Evolutionary conservation across 2,888 invertebrate species (phyloP).

Genomic region (Drepanosiphum platanoidis): DNA sequence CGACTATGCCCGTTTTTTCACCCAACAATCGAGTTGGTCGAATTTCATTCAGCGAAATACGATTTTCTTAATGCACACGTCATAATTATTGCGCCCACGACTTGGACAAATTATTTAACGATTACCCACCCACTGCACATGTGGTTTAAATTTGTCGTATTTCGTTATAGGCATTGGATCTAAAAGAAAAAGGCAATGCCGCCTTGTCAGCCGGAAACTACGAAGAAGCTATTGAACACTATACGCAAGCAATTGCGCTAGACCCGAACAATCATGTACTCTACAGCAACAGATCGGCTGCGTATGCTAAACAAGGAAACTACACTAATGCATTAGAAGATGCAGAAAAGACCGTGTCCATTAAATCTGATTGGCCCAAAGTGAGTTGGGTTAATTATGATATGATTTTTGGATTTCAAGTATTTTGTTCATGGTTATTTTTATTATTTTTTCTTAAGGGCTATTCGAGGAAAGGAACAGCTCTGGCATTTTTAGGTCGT

Average conservation of each 20-base stretch:
- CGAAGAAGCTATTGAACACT: constrained; percentile 81
- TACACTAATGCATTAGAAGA: constrained; percentile 82
- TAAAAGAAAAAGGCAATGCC: constrained; percentile 89
- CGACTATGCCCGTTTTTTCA: not conserved
- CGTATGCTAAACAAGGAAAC: constrained; percentile 82
- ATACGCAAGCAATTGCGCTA: constrained; percentile 82
- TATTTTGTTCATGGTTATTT: not conserved
- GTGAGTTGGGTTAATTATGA: constrained; percentile 63
- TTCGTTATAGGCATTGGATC: constrained; percentile 77
- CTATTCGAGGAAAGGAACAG: constrained; percentile 89
- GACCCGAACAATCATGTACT: constrained; percentile 87
- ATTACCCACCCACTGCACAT: not conserved
- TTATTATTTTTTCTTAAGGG: constrained; percentile 67
- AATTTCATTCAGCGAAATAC: no score
- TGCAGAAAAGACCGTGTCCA: constrained; percentile 82
- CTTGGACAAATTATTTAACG: not conserved
- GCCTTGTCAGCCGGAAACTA: constrained; percentile 82
- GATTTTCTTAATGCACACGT: not conserved
- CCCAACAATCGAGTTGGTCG: not conserved
- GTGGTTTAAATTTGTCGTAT: constrained; percentile 11
- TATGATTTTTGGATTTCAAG: not conserved
- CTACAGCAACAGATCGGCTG: constrained; percentile 91
- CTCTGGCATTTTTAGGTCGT: constrained; percentile 80
- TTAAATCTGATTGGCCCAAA: constrained; percentile 88
- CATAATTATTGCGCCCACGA: not conserved